Evolutionary conservation across 2,888 invertebrate species (phyloP), one percentile per base, ranked within the genome.

Genomic region (Lochmaea crataegi): DNA sequence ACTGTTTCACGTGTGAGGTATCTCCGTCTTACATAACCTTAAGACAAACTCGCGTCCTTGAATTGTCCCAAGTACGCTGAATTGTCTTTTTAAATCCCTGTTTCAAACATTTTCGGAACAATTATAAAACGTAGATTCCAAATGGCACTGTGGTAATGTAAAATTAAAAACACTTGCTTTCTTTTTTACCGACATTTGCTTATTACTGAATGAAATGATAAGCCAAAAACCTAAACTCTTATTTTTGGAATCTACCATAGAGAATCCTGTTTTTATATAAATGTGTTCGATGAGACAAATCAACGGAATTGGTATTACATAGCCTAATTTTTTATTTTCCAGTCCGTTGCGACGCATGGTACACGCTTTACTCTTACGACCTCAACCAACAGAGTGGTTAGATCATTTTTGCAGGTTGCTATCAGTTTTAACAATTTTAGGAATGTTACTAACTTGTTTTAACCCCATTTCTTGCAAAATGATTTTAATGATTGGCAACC

Each of bases 311-410:
- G 9, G 16, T 53, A 53, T 53, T 63, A 53, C 42, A 69, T 63
- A 56, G 68, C 41, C 42, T 74, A 61, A 42, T 73, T 71, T 76
- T 82, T 83, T 86, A 85, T 85, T 88, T 89, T 90, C 84, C 90
- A 90, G 90, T 88, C 89, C 89, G 81, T 89, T 91, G 84, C 89
- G 90, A 83, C 89, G 90, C 84, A 89, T 91, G 89, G 90, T 91
- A 86, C 90, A 91, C 87, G 89, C 90, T 88, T 89, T 91, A 87
- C 88, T 91, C 85, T 88, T 90, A 85, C 88, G 90, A 82, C 89
- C 90, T 81, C 88, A 89, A 86, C 88, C 90, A 81, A 86, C 87
- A 82, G 88, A 89, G 85, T 90, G 90, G 90, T 89, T 90, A 86
- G 89, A 86, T 87, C 89, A 88, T 83, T 87, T 90, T 83, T 88